Base-by-base conservation (phyloP, 2,113 vertebrate genomes). In the Lagenorhynchus albirostris region DNA sequence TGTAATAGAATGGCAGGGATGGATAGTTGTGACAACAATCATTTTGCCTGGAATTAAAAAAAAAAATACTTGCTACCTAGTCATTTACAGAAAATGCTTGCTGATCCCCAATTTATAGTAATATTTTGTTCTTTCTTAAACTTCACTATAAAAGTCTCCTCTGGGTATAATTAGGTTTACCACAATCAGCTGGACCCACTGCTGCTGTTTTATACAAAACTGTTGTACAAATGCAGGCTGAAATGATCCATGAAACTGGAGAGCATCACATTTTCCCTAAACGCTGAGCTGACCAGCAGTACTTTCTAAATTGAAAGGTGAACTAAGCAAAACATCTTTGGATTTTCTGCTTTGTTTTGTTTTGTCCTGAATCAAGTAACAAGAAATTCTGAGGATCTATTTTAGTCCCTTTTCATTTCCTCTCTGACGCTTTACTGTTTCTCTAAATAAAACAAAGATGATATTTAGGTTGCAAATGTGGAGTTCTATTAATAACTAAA, bases 381-480 rank as follows among this genome's bases (percentile, higher is more conserved):
- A 63, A 47, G 31, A 77, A 44, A 63, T 79, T 76, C 68, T 76
- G 25, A 67, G 23, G 17, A 50, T 62, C 29, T 29, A 62, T 62
- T 74, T 76, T 67, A 67, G 26, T 21, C 67, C 33, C 29, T 60
- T 76, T 71, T 87, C n/a, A 50, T 29, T 38, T 82, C 17, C 50
- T 94, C 12, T 53, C 29, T 87, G 44, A 73, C 5, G 58, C 18
- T 92, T 73, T 47, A n/a, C 5, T 29, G 12, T 58, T 74, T 91
- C 55, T 29, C 29, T 84, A 71, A 89, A 82, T 71, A 63, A 91
- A 53, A 87, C 29, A 76, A 91, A 47, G 25, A 65, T 2, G 63
- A 62, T 70, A 77, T 58, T 70, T 82, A 71, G 63, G 62, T n/a
- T 89, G 73, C 25, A 89, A 82, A 80, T 44, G 58, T 73, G 33